Percentiles rank a stretch among this genome's conserved stretches.
These are phyloP conservation scores for Scytalopus superciliaris DNA, from an alignment of 2,113 vertebrate genomes.

Conservation along the genomic window DNA sequence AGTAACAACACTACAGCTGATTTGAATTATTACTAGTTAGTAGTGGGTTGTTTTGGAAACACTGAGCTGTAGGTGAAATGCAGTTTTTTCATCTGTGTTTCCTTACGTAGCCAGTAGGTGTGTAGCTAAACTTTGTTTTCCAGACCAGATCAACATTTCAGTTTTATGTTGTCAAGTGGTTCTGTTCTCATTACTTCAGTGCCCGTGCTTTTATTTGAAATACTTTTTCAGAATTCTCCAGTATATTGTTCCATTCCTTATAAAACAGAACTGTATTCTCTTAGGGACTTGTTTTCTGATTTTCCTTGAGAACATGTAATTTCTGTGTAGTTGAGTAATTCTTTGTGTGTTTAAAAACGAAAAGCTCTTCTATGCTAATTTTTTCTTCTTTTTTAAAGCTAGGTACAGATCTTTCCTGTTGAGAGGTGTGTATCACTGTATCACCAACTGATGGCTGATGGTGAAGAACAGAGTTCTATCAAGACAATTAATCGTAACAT, in stretches of 20 bases:
- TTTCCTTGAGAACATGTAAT: neutral
- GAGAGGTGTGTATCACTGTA: neutral
- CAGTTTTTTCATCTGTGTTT: neutral
- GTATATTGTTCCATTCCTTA: neutral
- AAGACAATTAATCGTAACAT: neutral
- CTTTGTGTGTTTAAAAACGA: neutral
- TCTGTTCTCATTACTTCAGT: neutral
- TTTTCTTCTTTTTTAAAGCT: conserved; percentile 15
- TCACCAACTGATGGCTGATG: neutral
- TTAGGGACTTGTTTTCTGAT: neutral
- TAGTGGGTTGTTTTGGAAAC: neutral
- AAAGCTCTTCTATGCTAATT: neutral
- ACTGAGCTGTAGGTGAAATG: neutral
- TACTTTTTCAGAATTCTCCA: neutral
- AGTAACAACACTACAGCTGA: neutral
- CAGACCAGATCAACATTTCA: neutral
- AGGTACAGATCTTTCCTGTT: conserved; percentile 14
- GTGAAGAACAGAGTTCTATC: neutral
- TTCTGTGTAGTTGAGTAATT: neutral
- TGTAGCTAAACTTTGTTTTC: neutral
- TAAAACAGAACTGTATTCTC: neutral
- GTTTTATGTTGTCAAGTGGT: neutral
- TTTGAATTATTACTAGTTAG: neutral
- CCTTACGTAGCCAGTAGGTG: neutral
- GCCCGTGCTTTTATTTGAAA: neutral